Percentiles rank a stretch among this genome's conserved stretches.
phyloP scores from a whole-genome alignment of 2,797 vertebrate species.

The Phrynocephalus guinanensis region DNA sequence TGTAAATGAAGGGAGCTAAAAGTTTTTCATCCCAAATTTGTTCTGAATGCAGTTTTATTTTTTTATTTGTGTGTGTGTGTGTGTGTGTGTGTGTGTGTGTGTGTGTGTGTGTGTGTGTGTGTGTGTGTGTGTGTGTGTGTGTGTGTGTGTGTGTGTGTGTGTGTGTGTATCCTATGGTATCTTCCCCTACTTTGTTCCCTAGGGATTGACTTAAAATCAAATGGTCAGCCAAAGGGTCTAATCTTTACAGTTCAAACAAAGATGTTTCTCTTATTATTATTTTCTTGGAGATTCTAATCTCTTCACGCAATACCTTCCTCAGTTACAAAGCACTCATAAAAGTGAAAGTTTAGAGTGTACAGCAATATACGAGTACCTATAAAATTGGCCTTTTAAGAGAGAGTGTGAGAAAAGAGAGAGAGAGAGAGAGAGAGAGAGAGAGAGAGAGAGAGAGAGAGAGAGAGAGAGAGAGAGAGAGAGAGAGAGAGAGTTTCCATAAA shows the following conservation, averaged over 20 bases:
- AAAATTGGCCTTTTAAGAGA: conserved; percentile 76
- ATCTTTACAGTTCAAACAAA: conserved; percentile 63
- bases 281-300: conserved; percentile 75
- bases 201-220: conserved; percentile 58
- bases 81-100: too few species aligned
- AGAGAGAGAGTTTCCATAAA: conserved; percentile 63
- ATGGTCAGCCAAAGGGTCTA: conserved; percentile 52
- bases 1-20: conserved; percentile 54
- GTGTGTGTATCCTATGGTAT: not conserved
- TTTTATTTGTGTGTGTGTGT: too few species aligned
- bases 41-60: conserved; percentile 21
- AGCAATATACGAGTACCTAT: conserved; percentile 80
- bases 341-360: conserved; percentile 74
- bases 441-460: conserved; percentile 57
- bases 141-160: too few species aligned
- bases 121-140: too few species aligned
- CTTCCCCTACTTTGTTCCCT: not conserved
- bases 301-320: conserved; percentile 76
- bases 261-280: conserved; percentile 63
- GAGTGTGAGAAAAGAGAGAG: conserved; percentile 61
- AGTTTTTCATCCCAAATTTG: conserved; percentile 56
- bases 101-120: too few species aligned
- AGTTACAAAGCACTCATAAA: conserved; percentile 72
- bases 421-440: conserved; percentile 57
- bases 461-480: conserved; percentile 64